Evolutionary conservation across 2,113 vertebrate species (phyloP), one percentile per base, ranked within the genome.

Genomic region (Lepus timidus): DNA sequence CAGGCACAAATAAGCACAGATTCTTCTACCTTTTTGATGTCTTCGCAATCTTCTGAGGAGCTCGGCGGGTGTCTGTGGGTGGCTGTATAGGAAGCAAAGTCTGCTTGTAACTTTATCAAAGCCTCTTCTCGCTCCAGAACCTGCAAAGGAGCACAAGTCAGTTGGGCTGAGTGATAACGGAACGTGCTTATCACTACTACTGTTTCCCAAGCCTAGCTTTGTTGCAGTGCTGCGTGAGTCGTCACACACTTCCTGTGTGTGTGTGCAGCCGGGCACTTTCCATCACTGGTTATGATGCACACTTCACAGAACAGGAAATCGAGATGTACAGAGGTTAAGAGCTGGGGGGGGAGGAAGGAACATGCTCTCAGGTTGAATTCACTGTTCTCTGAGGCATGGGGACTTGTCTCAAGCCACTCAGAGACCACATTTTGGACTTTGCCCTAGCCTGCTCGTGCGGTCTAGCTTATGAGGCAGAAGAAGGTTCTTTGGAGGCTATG

Each of bases 1-100:
- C 29, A 68, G 81, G 44, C 33, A 79, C 31, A 79, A 75, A 93
- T 44, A 81, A 82, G 74, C 49, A 65, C 55, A 93, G 79, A 62
- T 79, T 75, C 1, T 5, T 83, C 55, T 65, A 99, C 98, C 97
- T 98, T 97, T 85, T 98, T 97, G 33, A 98, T 97, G 44, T 98
- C 97, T 73, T 97, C 98, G 36, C 97, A 81, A 8, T 96, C 95
- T 89, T 95, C 95, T 71, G 92, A 96, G 74, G 97, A 98, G 93
- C 97, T 97, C 22, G 97, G 61, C 98, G 94, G 97, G 61, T 98
- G 97, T 84, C 97, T 93, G 93, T 98, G 98, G 39, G 97, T 97
- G 23, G 98, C 97, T 96, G 96, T 97, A 95, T 98, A 99, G 4
- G 98, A 97, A 71, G 98, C 97, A 90, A 98, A 98, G 74, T 98